Evolutionary conservation across 2,888 invertebrate species (phyloP).

Genomic region (Heteropelma amictum): DNA sequence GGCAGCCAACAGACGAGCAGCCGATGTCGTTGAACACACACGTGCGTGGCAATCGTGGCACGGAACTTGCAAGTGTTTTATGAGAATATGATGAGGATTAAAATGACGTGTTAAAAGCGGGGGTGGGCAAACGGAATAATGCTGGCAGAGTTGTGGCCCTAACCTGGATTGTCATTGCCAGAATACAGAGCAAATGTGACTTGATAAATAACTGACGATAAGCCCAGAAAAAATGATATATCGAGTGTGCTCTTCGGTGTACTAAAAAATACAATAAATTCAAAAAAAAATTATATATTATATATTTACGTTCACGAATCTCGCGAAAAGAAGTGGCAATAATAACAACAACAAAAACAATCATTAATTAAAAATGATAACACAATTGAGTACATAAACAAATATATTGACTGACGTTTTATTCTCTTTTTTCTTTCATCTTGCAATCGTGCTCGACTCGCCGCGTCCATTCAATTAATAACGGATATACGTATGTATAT

Average conservation of each 20-base stretch:
- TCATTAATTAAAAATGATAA: no score
- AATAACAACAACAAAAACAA: no score
- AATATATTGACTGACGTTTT: no score
- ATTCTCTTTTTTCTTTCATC: no score
- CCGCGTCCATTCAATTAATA: no score
- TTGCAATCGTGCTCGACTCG: no score
- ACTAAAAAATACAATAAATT: neutral
- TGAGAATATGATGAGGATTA: slow-evolving; percentile 35
- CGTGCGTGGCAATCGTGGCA: slow-evolving; percentile 26
- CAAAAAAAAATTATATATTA: no score
- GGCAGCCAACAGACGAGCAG: slow-evolving; percentile 9
- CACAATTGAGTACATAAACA: no score
- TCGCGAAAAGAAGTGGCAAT: no score
- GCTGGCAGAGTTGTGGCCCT: slow-evolving; percentile 73
- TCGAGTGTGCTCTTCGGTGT: neutral
- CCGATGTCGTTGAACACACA: slow-evolving; percentile 13
- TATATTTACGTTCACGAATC: no score
- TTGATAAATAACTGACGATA: slow-evolving; percentile 43
- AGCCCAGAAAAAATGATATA: neutral
- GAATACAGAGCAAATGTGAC: slow-evolving; percentile 66
- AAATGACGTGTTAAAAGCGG: slow-evolving; percentile 30
- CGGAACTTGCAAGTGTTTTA: slow-evolving; percentile 42
- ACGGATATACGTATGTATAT: no score
- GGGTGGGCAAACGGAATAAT: slow-evolving; percentile 65
- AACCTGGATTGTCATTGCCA: slow-evolving; percentile 73